Conservation (phyloP, 2,888 invertebrate species). For the Melanargia galathea region DNA sequence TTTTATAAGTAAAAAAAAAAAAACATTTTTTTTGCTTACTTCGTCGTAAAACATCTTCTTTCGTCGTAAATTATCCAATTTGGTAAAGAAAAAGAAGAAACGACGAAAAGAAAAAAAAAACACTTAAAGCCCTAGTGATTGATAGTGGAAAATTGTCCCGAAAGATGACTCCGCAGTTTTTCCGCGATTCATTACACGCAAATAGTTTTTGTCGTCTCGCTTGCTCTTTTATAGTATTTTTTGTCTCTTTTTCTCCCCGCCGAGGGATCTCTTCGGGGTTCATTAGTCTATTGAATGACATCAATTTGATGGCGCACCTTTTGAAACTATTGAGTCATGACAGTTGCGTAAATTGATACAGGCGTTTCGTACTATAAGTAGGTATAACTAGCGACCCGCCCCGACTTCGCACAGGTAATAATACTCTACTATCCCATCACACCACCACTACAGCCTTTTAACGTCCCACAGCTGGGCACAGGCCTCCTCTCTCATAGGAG, state of each 20-base stretch:
- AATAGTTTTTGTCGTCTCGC: conserved; percentile 26
- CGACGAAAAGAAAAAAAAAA: neutral
- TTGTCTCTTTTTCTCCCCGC: neutral
- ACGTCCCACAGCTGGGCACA: no score
- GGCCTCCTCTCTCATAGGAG: no score
- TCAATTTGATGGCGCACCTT: neutral
- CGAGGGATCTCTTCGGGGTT: neutral
- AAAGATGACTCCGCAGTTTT: conserved; percentile 1
- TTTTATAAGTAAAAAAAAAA: no score
- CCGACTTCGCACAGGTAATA: no score
- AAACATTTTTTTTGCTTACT: no score
- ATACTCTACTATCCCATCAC: no score
- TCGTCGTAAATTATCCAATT: neutral
- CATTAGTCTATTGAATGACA: conserved; percentile 3
- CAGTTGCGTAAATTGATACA: neutral
- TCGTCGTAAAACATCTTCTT: no score
- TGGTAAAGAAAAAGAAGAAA: neutral
- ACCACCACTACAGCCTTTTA: no score
- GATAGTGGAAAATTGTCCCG: conserved; percentile 10
- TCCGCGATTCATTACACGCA: conserved; percentile 2
- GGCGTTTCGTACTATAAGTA: neutral
- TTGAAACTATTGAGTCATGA: neutral
- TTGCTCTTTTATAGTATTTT: conserved; percentile 12
- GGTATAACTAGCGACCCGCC: no score
- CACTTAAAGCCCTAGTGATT: neutral